Evolutionary conservation across 2,113 vertebrate species (phyloP), one percentile per base, ranked within the genome.

Genomic region (Sturnira hondurensis): DNA sequence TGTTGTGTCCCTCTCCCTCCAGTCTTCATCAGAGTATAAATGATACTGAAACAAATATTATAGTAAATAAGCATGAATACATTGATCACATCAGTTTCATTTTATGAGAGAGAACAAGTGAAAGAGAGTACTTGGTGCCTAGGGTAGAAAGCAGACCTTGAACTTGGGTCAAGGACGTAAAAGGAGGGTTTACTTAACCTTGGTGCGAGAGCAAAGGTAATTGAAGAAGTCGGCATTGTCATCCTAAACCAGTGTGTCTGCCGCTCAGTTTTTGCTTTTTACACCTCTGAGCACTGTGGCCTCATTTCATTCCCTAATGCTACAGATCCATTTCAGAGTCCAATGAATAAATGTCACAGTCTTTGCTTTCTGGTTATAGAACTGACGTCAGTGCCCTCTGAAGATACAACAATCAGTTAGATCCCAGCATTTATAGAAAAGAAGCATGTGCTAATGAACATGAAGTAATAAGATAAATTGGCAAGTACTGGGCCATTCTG

Each of bases 321-420:
- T 96, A 91, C 56, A 97, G 92, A 97, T 96, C 86, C 68, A 96
- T 97, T 97, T 91, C 73, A 96, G 68, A 95, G 83, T 93, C 91
- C 96, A 96, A 91, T 97, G 96, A 97, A 98, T 97, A 98, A 96
- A 94, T 96, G 89, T 94, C 93, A 97, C 94, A 97, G 56, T 96
- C 88, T 94, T 95, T 96, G 95, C 90, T 91, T 95, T 92, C 94
- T 52, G 86, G 78, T 97, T 95, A 94, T 74, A 33, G 86, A 94
- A 82, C 91, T 85, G 83, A 96, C 77, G 95, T 28, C 33, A 97
- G 78, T 89, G 86, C 83, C 85, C 93, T 94, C 94, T 36, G 63
- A 96, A 94, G 86, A 96, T 96, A 86, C 63, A 92, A 92, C 89
- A 89, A 94, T 97, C 94, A 97, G 83, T 96, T 85, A 96, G 80